Evolutionary conservation across 1,140 invertebrate genomes (phyloP).

Genomic region (Mycetomoellerius zeteki): DNA sequence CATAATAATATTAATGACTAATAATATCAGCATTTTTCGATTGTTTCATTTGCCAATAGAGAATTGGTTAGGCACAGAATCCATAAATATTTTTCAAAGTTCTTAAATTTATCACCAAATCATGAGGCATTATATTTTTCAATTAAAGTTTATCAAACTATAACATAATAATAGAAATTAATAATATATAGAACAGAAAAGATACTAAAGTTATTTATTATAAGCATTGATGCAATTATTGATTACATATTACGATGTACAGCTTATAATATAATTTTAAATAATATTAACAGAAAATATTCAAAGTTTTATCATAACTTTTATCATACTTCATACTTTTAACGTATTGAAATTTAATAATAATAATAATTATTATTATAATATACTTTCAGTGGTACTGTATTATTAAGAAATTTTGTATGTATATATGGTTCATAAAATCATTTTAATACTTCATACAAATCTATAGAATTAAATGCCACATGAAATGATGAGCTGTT

Average conservation of each 20-base stretch:
- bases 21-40: constrained; percentile 56
- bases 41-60: constrained; percentile 73
- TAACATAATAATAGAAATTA: background rate
- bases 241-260: background rate
- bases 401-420: constrained; percentile 47
- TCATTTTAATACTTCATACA: constrained; percentile 5
- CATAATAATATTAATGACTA: constrained; percentile 36
- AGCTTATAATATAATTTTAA: constrained; percentile 42
- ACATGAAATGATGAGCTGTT: constrained; percentile 69
- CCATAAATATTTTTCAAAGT: constrained; percentile 57
- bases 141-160: constrained; percentile 26
- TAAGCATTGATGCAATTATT: background rate
- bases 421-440: background rate
- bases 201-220: background rate
- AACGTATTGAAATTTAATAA: background rate
- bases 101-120: constrained; percentile 78
- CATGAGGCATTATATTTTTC: constrained; percentile 71
- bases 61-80: constrained; percentile 77
- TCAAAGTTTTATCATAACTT: background rate
- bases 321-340: background rate
- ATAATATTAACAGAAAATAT: background rate
- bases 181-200: background rate
- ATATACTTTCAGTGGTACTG: constrained; percentile 36
- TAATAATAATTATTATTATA: background rate
- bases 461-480: constrained; percentile 45